A percentile compares a stretch with the other conserved stretches of the same genome.
These are phyloP conservation scores for Cheumatopsyche charites DNA, from an alignment of 1,140 invertebrate species.

Conservation along the genomic window DNA sequence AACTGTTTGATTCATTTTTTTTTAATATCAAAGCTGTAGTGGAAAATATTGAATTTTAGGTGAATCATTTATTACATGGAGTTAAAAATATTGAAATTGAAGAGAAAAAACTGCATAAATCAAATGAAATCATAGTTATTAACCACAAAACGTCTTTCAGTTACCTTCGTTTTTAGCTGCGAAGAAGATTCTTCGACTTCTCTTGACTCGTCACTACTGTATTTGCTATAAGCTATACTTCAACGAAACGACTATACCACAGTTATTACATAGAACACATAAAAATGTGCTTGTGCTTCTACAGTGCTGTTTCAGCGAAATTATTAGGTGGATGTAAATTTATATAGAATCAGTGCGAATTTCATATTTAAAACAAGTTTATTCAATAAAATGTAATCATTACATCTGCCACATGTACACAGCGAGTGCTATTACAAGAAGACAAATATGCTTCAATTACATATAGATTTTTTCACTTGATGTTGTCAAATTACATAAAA, in stretches of 20 bases:
- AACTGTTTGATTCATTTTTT: too few relatives aligned
- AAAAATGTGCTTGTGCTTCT: conserved; percentile 47
- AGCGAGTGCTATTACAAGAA: conserved; percentile 42
- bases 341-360: conserved; percentile 39
- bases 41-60: too few relatives aligned
- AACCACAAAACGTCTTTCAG: too few relatives aligned
- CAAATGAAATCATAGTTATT: too few relatives aligned
- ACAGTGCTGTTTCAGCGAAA: conserved; percentile 39
- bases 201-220: not conserved
- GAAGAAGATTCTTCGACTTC: not conserved
- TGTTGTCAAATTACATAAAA: conserved; percentile 33
- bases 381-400: conserved; percentile 48
- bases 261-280: conserved; percentile 37
- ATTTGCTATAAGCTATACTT: conserved; percentile 7
- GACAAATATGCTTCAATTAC: conserved; percentile 39
- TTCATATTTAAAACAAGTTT: conserved; percentile 47
- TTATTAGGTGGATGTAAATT: conserved; percentile 35
- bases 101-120: too few relatives aligned
- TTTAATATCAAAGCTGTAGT: too few relatives aligned
- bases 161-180: not conserved
- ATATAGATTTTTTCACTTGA: conserved; percentile 34
- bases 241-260: conserved; percentile 6
- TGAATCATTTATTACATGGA: too few relatives aligned
- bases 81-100: too few relatives aligned
- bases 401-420: conserved; percentile 47